phyloP scores from a whole-genome alignment of 1,140 invertebrate species.

The Diorhabda carinulata region DNA sequence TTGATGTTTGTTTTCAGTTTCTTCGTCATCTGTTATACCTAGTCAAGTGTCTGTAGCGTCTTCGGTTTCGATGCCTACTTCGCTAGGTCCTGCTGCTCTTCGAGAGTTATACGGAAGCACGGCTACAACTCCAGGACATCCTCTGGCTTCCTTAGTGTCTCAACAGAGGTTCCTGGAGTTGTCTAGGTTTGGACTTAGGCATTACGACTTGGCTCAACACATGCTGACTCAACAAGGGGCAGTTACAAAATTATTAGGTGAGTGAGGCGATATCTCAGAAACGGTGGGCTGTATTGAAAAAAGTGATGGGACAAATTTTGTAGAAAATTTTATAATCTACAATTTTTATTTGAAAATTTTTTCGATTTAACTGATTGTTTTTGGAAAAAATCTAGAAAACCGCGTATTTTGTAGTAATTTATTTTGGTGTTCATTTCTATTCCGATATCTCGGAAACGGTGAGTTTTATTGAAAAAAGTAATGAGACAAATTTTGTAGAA shows the following conservation, averaged over 20 bases:
- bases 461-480: too few relatives aligned
- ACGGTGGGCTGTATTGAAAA: too few relatives aligned
- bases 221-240: conserved; percentile 86
- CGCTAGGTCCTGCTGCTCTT: conserved; percentile 38
- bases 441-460: too few relatives aligned
- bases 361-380: too few relatives aligned
- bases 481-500: too few relatives aligned
- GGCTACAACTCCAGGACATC: conserved; percentile 54
- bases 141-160: conserved; percentile 63
- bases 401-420: too few relatives aligned
- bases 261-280: conserved; percentile 44
- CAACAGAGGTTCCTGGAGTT: conserved; percentile 76
- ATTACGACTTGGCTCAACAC: conserved; percentile 85
- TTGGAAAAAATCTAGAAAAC: too few relatives aligned
- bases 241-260: conserved; percentile 84
- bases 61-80: conserved; percentile 33
- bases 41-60: conserved; percentile 31
- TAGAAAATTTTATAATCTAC: too few relatives aligned
- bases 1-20: conserved; percentile 34
- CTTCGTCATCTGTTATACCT: conserved; percentile 37
- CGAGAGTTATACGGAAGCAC: conserved; percentile 51
- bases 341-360: too few relatives aligned
- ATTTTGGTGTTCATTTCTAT: too few relatives aligned
- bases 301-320: too few relatives aligned
- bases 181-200: conserved; percentile 75